Evolutionary conservation across 2,113 vertebrate genomes (phyloP).

Genomic region (Coregonus clupeaformis): DNA sequence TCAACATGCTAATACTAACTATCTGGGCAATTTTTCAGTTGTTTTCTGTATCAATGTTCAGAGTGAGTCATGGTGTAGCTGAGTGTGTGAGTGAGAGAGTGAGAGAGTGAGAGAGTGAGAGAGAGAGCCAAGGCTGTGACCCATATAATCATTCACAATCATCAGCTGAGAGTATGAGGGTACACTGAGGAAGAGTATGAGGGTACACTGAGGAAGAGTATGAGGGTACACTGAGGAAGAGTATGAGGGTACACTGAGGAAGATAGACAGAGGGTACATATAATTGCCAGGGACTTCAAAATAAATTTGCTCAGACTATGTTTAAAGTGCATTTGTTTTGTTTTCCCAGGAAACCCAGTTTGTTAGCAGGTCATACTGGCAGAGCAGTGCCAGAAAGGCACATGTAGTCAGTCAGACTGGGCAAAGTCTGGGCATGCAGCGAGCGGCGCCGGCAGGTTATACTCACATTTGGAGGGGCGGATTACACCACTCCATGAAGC

Average conservation of each 20-base stretch:
- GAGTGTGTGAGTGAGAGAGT: too few relatives aligned
- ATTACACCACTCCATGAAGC: constrained; percentile 74
- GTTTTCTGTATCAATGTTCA: neutral
- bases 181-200: too few relatives aligned
- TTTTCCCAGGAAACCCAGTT: neutral
- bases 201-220: too few relatives aligned
- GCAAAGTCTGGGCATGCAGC: constrained; percentile 1
- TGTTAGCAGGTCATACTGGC: neutral
- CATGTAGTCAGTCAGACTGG: neutral
- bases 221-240: too few relatives aligned
- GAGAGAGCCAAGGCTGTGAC: neutral
- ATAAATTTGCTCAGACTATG: neutral
- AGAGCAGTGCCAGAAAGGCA: neutral
- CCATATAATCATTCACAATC: neutral
- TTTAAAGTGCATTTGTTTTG: neutral
- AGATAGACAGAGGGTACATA: neutral
- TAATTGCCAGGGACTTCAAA: neutral
- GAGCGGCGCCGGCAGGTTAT: constrained; percentile 21
- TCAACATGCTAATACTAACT: too few relatives aligned
- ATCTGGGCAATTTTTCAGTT: neutral
- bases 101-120: neutral
- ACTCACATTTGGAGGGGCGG: constrained; percentile 87
- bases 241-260: neutral
- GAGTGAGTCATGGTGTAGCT: neutral
- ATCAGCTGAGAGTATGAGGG: neutral